Base-by-base conservation (phyloP, 64 coral and sea anemone genomes). In the Stichodactyla helianthus region DNA sequence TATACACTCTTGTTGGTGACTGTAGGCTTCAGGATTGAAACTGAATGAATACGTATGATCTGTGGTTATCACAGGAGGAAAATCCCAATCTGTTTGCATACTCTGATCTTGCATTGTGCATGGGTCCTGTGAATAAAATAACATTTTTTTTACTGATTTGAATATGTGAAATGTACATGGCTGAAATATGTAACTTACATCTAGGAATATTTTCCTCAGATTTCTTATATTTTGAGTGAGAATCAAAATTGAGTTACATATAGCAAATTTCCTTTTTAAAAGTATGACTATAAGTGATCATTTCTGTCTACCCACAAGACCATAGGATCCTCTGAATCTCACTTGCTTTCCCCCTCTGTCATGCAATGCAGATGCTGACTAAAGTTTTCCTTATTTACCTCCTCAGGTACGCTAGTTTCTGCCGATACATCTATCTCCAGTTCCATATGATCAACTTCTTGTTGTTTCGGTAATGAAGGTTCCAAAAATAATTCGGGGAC, bases 111-210 rank as follows among this genome's bases (percentile, higher is more conserved):
- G 65, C 65, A 70, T 70, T 70, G 2, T 70, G 65, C 65, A 70
- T 70, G 2, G 65, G 2, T 70, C 65, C 65, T 70, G 65, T 70
- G n/a, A 70, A 70, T 70, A 70, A 7, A 70, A 70, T 70, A 70
- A 70, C 0, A 70, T 70, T 70, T n/a, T 7, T 65, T 65, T 65
- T 65, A 65, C 62, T 65, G 62, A 65, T 2, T 83, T 85, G 92
- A 51, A 86, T 86, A 28, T 65, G 62, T 65, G 62, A 65, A 65
- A 65, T 65, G 62, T 20, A 5, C 6, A 20, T 62, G 59, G 7
- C 20, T 70, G 65, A 70, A 70, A 70, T 70, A 70, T 70, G 7
- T 70, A 70, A 70, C 20, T 70, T 70, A 4, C 59, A 60, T 60
- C 59, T 60, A 60, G 59, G 59, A 70, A 61, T 61, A 61, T 61